These are phyloP conservation scores for Eledona agricola DNA, from an alignment of 2,888 invertebrate genomes.

Conservation along the genomic window DNA sequence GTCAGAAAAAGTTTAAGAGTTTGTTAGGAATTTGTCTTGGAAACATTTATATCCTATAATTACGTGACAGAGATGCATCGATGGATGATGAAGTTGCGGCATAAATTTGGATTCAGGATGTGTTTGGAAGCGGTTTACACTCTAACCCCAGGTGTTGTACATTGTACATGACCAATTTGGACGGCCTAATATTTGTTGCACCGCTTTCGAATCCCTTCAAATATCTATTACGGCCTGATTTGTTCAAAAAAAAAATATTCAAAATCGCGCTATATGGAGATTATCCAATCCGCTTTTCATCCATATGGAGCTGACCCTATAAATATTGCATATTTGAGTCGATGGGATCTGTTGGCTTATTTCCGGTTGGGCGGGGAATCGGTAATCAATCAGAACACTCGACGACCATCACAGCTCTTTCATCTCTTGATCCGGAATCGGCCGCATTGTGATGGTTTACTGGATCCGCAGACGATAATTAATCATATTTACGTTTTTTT, in stretches of 20 bases:
- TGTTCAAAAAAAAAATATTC: constrained; percentile 16
- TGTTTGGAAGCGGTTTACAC: constrained; percentile 17
- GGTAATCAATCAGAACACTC: constrained; percentile 33
- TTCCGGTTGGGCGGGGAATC: constrained; percentile 21
- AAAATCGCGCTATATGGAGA: constrained; percentile 9
- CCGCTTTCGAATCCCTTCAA: too few relatives aligned
- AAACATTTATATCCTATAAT: constrained; percentile 1
- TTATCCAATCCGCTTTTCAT: constrained; percentile 17
- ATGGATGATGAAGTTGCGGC: constrained; percentile 12
- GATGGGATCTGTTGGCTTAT: constrained; percentile 18
- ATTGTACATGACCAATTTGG: constrained; percentile 14
- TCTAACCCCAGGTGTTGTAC: constrained; percentile 26
- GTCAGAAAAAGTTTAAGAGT: too few relatives aligned
- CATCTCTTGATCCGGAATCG: constrained; percentile 31
- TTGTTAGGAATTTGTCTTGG: too few relatives aligned
- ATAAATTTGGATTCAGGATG: constrained; percentile 20
- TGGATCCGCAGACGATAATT: constrained; percentile 29
- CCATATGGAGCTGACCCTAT: constrained; percentile 11
- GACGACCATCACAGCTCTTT: constrained; percentile 32
- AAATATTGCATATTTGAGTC: constrained; percentile 26
- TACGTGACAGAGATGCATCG: constrained; percentile 5
- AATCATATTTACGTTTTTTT: constrained; percentile 36
- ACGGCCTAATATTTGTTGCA: constrained; percentile 3
- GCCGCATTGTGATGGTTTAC: constrained; percentile 27
- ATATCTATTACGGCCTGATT: constrained; percentile 15